phyloP scores from a whole-genome alignment of 2,797 vertebrate genomes.

The Selene dorsalis region DNA sequence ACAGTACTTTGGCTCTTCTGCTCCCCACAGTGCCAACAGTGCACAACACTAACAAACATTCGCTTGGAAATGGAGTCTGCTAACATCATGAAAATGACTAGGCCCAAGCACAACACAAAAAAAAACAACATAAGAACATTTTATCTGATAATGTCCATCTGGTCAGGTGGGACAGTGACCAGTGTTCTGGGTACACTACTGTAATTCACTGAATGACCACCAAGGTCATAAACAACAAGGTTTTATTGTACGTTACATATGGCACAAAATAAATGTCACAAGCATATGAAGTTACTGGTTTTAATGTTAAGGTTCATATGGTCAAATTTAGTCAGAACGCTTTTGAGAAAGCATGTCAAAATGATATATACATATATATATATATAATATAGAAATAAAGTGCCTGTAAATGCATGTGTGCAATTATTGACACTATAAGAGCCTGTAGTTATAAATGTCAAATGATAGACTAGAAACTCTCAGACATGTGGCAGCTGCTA shows the following conservation, averaged over 20 bases:
- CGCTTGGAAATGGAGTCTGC: too few species aligned
- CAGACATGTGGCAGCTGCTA: constrained; percentile 12
- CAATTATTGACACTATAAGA: constrained; percentile 4
- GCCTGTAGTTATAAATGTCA: constrained; percentile 15
- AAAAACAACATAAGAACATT: too few species aligned
- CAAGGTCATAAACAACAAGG: too few species aligned
- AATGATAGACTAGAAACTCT: not conserved
- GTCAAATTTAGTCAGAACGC: not conserved
- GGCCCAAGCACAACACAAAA: too few species aligned
- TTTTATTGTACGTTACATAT: too few species aligned
- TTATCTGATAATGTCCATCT: too few species aligned
- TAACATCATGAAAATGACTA: too few species aligned
- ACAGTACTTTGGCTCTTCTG: not conserved
- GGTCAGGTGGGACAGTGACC: too few species aligned
- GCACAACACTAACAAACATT: not conserved
- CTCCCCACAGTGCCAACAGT: not conserved
- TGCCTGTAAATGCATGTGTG: not conserved
- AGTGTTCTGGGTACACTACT: too few species aligned
- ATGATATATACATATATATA: too few species aligned
- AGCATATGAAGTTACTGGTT: not conserved
- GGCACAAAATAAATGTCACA: too few species aligned
- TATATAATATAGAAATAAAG: constrained; percentile 3
- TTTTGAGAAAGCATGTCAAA: constrained; percentile 16
- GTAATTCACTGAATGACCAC: too few species aligned
- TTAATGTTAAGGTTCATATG: not conserved